phyloP scores from a whole-genome alignment of 37 sponge, comb jelly and placozoan species.

The Corticium candelabrum region DNA sequence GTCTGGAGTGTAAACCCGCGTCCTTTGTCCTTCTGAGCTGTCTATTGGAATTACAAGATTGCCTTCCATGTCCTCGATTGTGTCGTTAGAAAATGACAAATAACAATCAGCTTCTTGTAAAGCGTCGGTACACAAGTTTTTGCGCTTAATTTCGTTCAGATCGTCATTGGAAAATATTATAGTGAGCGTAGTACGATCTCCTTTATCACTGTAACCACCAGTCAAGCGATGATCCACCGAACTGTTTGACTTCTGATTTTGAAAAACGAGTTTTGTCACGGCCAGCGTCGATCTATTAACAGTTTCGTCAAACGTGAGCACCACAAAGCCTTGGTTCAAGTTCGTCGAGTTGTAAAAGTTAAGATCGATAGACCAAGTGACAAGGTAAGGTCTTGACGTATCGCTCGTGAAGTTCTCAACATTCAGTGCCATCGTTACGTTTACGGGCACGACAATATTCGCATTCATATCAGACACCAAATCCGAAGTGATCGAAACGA shows the following conservation, averaged over 20 bases:
- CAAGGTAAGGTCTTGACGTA: conserved; percentile 48
- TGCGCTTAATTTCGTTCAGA: conserved; percentile 60
- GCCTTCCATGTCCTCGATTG: conserved; percentile 49
- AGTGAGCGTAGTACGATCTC: neutral
- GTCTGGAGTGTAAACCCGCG: conserved; percentile 35
- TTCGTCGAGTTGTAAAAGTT: neutral
- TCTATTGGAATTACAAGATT: conserved; percentile 27
- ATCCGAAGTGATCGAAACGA: conserved; percentile 28
- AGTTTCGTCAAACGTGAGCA: conserved; percentile 68
- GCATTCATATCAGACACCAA: conserved; percentile 58
- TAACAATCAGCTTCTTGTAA: conserved; percentile 45
- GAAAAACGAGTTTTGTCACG: conserved; percentile 9
- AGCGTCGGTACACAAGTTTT: conserved; percentile 41
- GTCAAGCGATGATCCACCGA: conserved; percentile 21
- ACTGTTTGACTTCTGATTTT: conserved; percentile 20
- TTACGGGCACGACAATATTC: conserved; percentile 30
- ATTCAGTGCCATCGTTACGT: conserved; percentile 29
- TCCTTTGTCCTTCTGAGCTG: neutral
- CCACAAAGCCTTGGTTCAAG: conserved; percentile 37
- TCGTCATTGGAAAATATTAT: conserved; percentile 9
- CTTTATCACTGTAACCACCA: conserved; percentile 17
- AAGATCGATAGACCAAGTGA: conserved; percentile 60
- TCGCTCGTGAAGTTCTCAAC: conserved; percentile 60
- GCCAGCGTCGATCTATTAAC: conserved; percentile 23
- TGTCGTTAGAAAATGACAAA: conserved; percentile 25